These are phyloP conservation scores for Lineus longissimus DNA, from an alignment of 1,140 invertebrate genomes.

Conservation along the genomic window DNA sequence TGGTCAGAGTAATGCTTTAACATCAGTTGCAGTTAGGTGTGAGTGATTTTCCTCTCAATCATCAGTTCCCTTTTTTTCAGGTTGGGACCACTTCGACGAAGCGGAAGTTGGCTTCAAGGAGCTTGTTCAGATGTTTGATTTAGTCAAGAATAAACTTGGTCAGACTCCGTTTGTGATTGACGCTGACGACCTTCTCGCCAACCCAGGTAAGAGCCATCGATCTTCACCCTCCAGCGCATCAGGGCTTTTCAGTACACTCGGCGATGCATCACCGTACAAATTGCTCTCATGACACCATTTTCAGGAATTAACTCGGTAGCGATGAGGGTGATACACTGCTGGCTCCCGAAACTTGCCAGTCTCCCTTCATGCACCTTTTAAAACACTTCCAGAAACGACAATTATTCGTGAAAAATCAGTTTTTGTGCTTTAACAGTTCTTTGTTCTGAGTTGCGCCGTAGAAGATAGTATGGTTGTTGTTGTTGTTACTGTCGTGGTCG, in stretches of 20 bases:
- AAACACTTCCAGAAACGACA: too few species aligned
- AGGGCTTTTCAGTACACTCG: neutral
- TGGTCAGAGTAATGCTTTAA: too few species aligned
- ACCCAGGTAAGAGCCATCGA: constrained; percentile 23
- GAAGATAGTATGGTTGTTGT: too few species aligned
- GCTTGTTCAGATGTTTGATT: constrained; percentile 19
- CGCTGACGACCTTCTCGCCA: constrained; percentile 23
- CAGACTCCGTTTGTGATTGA: constrained; percentile 22
- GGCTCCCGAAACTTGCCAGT: too few species aligned
- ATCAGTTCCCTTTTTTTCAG: constrained; percentile 3
- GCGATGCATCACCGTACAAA: neutral
- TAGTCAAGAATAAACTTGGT: constrained; percentile 22
- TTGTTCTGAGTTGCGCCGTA: too few species aligned
- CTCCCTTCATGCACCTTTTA: too few species aligned
- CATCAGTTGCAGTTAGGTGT: too few species aligned
- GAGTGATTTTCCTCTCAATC: too few species aligned
- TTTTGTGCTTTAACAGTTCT: too few species aligned
- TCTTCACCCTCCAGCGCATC: neutral
- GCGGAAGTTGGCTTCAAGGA: constrained; percentile 23
- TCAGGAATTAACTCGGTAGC: neutral
- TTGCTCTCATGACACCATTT: neutral
- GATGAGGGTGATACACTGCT: too few species aligned
- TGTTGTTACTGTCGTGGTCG: too few species aligned
- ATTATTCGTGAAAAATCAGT: too few species aligned
- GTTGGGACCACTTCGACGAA: constrained; percentile 22